Evolutionary conservation across 2,113 vertebrate genomes (phyloP).

Genomic region (Bufo bufo): DNA sequence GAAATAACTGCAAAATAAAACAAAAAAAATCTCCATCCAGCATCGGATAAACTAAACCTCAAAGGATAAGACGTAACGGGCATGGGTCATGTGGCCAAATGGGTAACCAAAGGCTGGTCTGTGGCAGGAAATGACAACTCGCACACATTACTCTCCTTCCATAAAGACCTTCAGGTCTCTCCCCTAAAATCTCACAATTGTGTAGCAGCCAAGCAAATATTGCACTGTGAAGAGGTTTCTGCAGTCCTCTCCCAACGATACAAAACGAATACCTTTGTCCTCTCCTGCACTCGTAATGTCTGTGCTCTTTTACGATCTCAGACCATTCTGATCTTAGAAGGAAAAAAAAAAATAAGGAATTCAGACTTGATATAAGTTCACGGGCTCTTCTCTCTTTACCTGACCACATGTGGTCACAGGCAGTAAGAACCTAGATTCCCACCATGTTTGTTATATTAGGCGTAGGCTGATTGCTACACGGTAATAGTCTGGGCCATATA

Average conservation of each 20-base stretch:
- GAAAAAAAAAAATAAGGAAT: background rate
- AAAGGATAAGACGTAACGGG: background rate
- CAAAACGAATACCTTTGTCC: constrained; percentile 13
- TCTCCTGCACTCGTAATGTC: background rate
- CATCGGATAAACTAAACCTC: background rate
- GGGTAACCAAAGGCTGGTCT: background rate
- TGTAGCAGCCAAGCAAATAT: background rate
- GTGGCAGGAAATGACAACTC: background rate
- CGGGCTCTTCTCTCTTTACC: background rate
- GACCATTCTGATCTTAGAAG: background rate
- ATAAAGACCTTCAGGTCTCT: background rate
- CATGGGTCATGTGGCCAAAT: background rate
- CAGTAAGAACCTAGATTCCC: background rate
- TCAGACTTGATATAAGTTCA: background rate
- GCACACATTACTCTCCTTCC: background rate
- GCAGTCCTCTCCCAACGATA: background rate
- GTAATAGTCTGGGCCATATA: constrained; percentile 16
- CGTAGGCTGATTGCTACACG: constrained; percentile 3
- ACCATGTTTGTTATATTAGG: background rate
- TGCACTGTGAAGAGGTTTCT: background rate
- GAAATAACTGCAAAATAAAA: background rate
- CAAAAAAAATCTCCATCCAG: background rate
- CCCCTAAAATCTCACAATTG: background rate
- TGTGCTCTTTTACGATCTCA: background rate
- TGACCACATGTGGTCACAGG: background rate